Conservation (phyloP, 2,113 vertebrate genomes). For the Scatophagus argus region DNA sequence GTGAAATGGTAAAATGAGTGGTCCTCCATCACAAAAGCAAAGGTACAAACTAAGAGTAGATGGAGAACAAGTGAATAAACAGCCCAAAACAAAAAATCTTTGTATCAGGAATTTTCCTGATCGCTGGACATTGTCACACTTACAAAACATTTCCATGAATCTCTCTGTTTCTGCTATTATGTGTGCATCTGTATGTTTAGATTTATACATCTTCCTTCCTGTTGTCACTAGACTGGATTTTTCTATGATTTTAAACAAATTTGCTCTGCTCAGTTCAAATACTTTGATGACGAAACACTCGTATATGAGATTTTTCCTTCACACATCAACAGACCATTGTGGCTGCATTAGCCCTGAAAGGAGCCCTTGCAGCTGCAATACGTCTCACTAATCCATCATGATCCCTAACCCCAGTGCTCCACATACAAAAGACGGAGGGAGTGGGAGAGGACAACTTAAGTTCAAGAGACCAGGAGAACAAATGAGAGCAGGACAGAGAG, state of each 20-base stretch:
- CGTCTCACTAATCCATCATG: conserved; percentile 82
- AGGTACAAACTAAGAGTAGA: conserved; percentile 21
- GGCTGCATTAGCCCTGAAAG: conserved; percentile 65
- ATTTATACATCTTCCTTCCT: conserved; percentile 2
- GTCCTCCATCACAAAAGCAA: conserved; percentile 28
- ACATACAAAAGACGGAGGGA: conserved; percentile 77
- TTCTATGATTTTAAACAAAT: conserved; percentile 17
- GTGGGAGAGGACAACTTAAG: conserved; percentile 76
- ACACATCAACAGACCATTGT: conserved; percentile 57
- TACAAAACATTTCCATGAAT: conserved; percentile 42
- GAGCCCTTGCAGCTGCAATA: conserved; percentile 77
- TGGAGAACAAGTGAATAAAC: not conserved
- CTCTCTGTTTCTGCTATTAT: conserved; percentile 34
- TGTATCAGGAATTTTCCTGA: conserved; percentile 60
- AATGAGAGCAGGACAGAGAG: conserved; percentile 66
- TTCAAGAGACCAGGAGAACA: conserved; percentile 76
- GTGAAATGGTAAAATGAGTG: conserved; percentile 34
- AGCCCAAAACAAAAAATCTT: not conserved
- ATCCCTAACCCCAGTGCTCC: conserved; percentile 74
- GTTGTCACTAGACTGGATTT: not conserved
- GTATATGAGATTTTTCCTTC: conserved; percentile 35
- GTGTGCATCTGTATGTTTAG: conserved; percentile 13
- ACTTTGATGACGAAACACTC: conserved; percentile 27
- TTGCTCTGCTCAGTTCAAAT: conserved; percentile 4
- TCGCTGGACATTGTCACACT: conserved; percentile 42